Evolutionary conservation across 64 coral and sea anemone species (phyloP), one percentile per base, ranked within the genome.

Genomic region (Montipora capricornis): DNA sequence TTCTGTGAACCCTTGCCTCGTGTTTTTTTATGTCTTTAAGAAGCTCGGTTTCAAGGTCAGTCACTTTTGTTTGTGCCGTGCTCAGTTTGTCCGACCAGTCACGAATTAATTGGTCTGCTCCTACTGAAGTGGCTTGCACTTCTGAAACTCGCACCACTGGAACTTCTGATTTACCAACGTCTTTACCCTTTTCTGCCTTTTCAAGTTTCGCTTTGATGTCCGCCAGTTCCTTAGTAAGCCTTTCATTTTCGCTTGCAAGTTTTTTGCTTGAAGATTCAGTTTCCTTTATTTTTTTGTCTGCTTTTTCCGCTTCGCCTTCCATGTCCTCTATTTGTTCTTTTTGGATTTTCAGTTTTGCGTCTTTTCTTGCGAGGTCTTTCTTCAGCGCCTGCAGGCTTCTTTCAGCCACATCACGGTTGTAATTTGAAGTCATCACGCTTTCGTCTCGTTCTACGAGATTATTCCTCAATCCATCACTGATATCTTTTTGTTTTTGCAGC

Each of bases 21-120:
- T 97, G 96, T 37, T 90, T 89, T 20, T 93, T 83, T 44, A 97
- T 97, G 4, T 97, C 96, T 81, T 83, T 97, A 0, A 90, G 81
- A 11, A 97, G 93, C 66, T 97, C 96, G 7, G 86, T 92, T 16
- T 95, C 84, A 5, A 94, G 77, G 58, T 97, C 96, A 3, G 59
- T 94, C 3, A 97, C 93, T 79, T 91, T 89, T 2, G 20, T 88
- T 20, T 97, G 96, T 5, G 96, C 96, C 20, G 90, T 88, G 2
- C 68, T 94, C n/a, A 97, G 69, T 84, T 97, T 97, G 26, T 97
- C 89, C n/a, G 94, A 93, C 77, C 92, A 93, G 14, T 84, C 88
- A 8, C 77, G 88, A 22, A 97, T 94, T 20, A 89, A 78, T 14
- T 91, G 80, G 12, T 97, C 93, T 52, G 96, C 93, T 75, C 49